phyloP scores from a whole-genome alignment of 2,797 vertebrate genomes.

The Fratercula arctica region DNA sequence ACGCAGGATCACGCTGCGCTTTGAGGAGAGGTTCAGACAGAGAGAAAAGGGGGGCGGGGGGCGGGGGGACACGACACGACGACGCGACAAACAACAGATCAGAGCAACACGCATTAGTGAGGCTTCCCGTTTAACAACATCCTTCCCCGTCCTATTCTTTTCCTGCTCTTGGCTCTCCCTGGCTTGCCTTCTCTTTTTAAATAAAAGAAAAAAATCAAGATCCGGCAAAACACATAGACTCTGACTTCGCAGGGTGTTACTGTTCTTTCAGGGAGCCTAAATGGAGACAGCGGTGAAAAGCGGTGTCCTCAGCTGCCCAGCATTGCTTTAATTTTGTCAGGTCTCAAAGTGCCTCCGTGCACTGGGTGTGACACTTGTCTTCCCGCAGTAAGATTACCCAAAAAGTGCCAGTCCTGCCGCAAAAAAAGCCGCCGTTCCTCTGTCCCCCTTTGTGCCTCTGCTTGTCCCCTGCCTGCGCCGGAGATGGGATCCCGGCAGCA shows the following conservation, averaged over 20 bases:
- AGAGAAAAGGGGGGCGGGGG: background rate
- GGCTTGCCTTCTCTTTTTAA: background rate
- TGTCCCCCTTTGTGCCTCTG: background rate
- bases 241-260: background rate
- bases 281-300: background rate
- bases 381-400: background rate
- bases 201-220: too few species aligned
- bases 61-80: background rate
- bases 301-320: background rate
- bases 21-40: background rate
- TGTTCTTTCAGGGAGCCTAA: background rate
- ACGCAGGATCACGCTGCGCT: background rate
- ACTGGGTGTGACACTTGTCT: background rate
- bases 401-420: rapidly evolving
- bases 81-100: background rate
- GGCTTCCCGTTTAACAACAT: background rate
- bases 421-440: rapidly evolving
- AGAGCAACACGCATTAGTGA: background rate
- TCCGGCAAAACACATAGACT: background rate
- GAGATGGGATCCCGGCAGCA: background rate
- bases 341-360: rapidly evolving
- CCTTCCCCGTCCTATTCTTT: background rate
- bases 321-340: rapidly evolving
- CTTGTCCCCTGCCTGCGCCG: rapidly evolving
- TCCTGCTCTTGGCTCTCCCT: background rate